Conservation (phyloP, 1,140 invertebrate genomes). For the Papilio machaon region DNA sequence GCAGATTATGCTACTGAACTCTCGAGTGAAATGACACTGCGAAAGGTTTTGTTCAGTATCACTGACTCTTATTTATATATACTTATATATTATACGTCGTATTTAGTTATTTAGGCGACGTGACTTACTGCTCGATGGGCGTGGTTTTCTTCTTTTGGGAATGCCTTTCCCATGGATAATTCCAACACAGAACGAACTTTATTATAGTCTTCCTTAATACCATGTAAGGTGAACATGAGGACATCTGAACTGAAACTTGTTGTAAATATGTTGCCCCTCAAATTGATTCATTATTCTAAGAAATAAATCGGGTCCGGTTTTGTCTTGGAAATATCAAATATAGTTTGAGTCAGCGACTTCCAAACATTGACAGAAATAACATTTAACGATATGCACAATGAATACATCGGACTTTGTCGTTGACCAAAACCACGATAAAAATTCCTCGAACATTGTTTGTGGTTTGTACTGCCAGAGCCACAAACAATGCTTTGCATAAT, state of each 20-base stretch:
- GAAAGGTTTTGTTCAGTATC: conserved; percentile 29
- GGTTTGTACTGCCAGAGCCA: neutral
- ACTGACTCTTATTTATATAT: neutral
- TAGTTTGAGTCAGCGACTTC: conserved; percentile 57
- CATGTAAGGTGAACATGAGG: neutral
- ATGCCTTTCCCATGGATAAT: too few relatives aligned
- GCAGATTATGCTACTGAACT: conserved; percentile 38
- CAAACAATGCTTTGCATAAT: neutral
- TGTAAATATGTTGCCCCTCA: neutral
- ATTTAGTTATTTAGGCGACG: too few relatives aligned
- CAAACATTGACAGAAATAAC: conserved; percentile 45
- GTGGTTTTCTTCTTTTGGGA: too few relatives aligned
- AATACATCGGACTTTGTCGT: conserved; percentile 41
- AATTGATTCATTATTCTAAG: conserved; percentile 46
- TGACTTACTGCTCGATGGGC: too few relatives aligned
- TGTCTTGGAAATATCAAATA: conserved; percentile 45
- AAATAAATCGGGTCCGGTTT: conserved; percentile 38
- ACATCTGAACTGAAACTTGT: neutral
- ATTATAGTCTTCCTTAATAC: too few relatives aligned
- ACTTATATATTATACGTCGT: too few relatives aligned
- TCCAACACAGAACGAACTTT: too few relatives aligned
- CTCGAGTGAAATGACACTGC: conserved; percentile 38
- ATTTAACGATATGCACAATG: conserved; percentile 43
- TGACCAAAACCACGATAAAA: conserved; percentile 26
- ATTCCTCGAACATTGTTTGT: conserved; percentile 35